phyloP scores from a whole-genome alignment of 2,888 invertebrate genomes.

The Scaptomyza cyrtandrae region DNA sequence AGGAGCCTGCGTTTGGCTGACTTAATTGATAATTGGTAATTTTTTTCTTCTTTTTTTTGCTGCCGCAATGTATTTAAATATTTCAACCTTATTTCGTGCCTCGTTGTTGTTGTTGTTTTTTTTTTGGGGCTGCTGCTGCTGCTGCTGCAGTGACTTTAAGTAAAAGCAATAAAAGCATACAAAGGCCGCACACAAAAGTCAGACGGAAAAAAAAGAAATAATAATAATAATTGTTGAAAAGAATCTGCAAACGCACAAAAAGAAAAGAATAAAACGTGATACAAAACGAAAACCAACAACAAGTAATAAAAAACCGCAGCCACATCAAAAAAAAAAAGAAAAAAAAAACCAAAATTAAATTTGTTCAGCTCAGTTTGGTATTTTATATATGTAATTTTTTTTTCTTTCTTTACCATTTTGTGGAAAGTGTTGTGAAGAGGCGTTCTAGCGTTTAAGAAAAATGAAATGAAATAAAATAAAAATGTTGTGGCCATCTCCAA shows the following conservation, averaged over 20 bases:
- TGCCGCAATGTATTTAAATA: conserved; percentile 69
- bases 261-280: conserved; percentile 26
- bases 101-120: conserved; percentile 34
- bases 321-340: conserved; percentile 48
- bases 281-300: conserved; percentile 56
- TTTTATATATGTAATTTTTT: conserved; percentile 2
- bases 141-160: conserved; percentile 43
- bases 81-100: conserved; percentile 74
- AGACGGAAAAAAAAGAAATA: conserved; percentile 38
- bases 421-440: conserved; percentile 82
- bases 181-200: conserved; percentile 49
- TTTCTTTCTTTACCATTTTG: conserved; percentile 35
- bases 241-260: conserved; percentile 66
- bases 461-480: background rate
- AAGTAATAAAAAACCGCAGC: conserved; percentile 73
- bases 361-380: conserved; percentile 7
- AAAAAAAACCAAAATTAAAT: conserved; percentile 24
- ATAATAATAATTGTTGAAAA: conserved; percentile 69
- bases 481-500: conserved; percentile 60
- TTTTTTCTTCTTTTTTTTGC: conserved; percentile 10
- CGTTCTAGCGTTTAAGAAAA: conserved; percentile 82
- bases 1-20: conserved; percentile 62
- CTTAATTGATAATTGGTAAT: conserved; percentile 82
- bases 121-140: conserved; percentile 17
- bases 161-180: conserved; percentile 48